These are phyloP conservation scores for Nezara viridula DNA, from an alignment of 2,888 invertebrate species.

Conservation along the genomic window DNA sequence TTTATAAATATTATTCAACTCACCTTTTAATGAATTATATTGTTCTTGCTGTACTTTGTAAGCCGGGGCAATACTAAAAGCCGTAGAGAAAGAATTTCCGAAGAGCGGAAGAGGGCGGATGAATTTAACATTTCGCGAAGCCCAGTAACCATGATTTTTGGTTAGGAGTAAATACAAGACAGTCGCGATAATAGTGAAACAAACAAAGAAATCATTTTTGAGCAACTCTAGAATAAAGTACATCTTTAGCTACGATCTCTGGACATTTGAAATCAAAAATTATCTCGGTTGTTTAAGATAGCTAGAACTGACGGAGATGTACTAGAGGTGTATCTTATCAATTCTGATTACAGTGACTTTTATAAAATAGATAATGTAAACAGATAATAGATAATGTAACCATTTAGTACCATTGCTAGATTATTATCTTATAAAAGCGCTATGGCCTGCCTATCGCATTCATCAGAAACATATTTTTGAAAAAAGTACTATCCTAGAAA, in stretches of 20 bases:
- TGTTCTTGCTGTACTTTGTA: not conserved
- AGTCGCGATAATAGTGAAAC: not conserved
- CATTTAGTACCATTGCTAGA: not conserved
- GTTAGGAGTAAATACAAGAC: not conserved
- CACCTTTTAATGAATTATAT: not conserved
- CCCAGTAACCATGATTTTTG: constrained; percentile 32
- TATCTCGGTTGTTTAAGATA: not conserved
- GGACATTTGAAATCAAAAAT: not conserved
- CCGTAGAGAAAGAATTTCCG: constrained; percentile 40
- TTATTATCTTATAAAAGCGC: no score
- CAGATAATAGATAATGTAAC: no score
- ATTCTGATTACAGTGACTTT: not conserved
- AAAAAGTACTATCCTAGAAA: no score
- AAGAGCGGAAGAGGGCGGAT: constrained; percentile 45
- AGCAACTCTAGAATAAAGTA: not conserved
- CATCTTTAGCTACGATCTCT: not conserved
- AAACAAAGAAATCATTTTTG: not conserved
- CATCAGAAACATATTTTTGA: no score
- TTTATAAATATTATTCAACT: not conserved
- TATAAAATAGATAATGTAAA: not conserved
- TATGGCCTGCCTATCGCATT: no score
- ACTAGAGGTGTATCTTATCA: not conserved
- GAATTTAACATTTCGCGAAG: constrained; percentile 23
- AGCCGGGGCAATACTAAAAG: not conserved
- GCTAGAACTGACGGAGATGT: not conserved